A percentile compares a stretch with the other conserved stretches of the same genome.
Conservation (phyloP, 2,797 vertebrate genomes). For the Syndactyla subalaris region DNA sequence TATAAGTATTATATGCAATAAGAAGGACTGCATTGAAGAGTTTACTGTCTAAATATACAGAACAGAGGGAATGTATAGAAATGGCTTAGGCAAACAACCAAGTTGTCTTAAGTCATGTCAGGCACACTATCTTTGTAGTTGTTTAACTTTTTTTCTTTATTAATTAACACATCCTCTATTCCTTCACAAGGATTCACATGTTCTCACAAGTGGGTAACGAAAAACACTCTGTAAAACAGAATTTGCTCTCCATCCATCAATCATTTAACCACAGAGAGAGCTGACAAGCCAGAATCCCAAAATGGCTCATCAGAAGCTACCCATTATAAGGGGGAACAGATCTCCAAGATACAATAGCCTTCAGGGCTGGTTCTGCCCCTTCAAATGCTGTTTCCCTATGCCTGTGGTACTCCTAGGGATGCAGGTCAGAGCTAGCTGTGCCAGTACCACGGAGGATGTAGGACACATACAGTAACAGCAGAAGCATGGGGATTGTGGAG, state of each 20-base stretch:
- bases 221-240: neutral
- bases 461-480: fast-evolving
- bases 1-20: neutral
- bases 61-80: neutral
- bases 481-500: fast-evolving
- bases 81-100: neutral
- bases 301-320: neutral
- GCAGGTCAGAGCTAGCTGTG: neutral
- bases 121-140: neutral
- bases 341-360: neutral
- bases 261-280: neutral
- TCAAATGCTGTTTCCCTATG: fast-evolving
- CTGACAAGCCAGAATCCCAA: neutral
- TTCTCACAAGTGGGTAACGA: neutral
- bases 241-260: neutral
- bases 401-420: neutral
- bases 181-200: neutral
- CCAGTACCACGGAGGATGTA: neutral
- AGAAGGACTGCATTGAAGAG: neutral
- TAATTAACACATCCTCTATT: neutral
- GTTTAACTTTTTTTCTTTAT: neutral
- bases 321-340: neutral
- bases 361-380: neutral
- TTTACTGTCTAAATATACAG: neutral
- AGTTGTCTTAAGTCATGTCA: neutral